Percentiles rank a stretch among this genome's conserved stretches.
These are phyloP conservation scores for Chelidonichthys spinosus DNA, from an alignment of 2,797 vertebrate genomes.

Conservation along the genomic window DNA sequence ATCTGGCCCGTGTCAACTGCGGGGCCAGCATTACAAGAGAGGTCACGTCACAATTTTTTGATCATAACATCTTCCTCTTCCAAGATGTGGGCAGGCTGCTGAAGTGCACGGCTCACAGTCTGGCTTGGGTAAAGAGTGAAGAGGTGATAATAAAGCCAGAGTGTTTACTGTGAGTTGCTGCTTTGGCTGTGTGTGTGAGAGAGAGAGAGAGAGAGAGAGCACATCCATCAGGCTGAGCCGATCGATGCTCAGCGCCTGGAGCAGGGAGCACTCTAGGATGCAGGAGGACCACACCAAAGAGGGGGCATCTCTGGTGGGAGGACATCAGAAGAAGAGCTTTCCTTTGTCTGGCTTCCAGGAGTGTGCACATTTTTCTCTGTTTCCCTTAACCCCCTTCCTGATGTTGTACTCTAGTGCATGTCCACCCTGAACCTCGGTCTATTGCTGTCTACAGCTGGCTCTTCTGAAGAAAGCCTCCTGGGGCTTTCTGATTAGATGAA, in stretches of 20 bases:
- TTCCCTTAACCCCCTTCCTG: constrained; percentile 83
- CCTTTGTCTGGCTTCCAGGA: constrained; percentile 85
- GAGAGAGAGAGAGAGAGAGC: constrained; percentile 56
- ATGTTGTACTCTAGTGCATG: constrained; percentile 74
- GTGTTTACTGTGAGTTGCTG: constrained; percentile 78
- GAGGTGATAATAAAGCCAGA: constrained; percentile 79
- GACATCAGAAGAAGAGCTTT: constrained; percentile 82
- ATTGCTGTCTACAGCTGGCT: constrained; percentile 65
- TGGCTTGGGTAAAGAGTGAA: constrained; percentile 68
- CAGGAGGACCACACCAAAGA: constrained; percentile 84
- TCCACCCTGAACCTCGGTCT: constrained; percentile 72
- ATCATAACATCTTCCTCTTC: constrained; percentile 70
- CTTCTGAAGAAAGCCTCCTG: constrained; percentile 71
- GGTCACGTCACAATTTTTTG: constrained; percentile 64
- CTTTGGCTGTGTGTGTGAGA: constrained; percentile 60
- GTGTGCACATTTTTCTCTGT: constrained; percentile 79
- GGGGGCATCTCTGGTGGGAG: constrained; percentile 85
- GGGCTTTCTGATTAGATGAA: constrained; percentile 65
- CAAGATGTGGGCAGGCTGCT: constrained; percentile 65
- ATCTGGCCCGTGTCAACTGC: constrained; percentile 60
- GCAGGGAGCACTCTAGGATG: constrained; percentile 79
- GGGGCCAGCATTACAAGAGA: constrained; percentile 61
- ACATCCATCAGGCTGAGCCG: constrained; percentile 81
- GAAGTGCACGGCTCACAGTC: constrained; percentile 67
- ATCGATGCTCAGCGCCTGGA: constrained; percentile 84